These are phyloP conservation scores for Pollenia amentaria DNA, from an alignment of 2,888 invertebrate genomes.

Conservation along the genomic window DNA sequence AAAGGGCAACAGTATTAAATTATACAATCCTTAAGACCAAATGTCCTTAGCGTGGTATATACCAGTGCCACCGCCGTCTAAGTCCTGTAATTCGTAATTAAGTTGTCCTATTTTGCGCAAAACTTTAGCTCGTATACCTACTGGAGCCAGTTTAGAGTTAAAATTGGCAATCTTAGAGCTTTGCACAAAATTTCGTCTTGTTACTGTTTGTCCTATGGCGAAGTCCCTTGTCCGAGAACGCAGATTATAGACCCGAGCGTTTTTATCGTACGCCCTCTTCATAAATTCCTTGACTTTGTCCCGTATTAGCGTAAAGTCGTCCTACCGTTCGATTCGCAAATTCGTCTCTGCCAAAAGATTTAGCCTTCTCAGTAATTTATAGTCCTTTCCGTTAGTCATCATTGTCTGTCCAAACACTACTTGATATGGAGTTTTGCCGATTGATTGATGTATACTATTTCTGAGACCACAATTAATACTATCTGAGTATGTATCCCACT, in stretches of 20 bases:
- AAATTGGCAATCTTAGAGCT: background rate
- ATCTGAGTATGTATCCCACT: conserved; percentile 36
- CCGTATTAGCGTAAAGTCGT: too few relatives aligned
- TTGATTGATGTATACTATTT: conserved; percentile 41
- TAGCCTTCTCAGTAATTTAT: too few relatives aligned
- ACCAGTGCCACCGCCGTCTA: background rate
- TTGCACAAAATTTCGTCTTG: background rate
- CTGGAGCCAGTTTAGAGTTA: background rate
- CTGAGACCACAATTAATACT: conserved; percentile 48
- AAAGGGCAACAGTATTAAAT: too few relatives aligned
- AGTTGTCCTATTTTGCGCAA: background rate
- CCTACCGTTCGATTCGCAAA: too few relatives aligned
- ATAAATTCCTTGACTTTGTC: too few relatives aligned
- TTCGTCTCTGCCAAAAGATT: too few relatives aligned
- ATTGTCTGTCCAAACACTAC: conserved; percentile 51
- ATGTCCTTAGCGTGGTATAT: background rate
- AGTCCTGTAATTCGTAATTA: background rate
- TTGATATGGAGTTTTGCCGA: conserved; percentile 8
- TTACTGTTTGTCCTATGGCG: too few relatives aligned
- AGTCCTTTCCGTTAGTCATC: background rate
- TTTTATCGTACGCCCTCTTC: background rate
- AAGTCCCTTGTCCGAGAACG: background rate
- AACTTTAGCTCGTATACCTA: background rate
- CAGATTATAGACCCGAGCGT: background rate
- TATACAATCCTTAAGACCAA: background rate